Evolutionary conservation across 2,888 invertebrate genomes (phyloP).

Genomic region (Morinoia aosen): DNA sequence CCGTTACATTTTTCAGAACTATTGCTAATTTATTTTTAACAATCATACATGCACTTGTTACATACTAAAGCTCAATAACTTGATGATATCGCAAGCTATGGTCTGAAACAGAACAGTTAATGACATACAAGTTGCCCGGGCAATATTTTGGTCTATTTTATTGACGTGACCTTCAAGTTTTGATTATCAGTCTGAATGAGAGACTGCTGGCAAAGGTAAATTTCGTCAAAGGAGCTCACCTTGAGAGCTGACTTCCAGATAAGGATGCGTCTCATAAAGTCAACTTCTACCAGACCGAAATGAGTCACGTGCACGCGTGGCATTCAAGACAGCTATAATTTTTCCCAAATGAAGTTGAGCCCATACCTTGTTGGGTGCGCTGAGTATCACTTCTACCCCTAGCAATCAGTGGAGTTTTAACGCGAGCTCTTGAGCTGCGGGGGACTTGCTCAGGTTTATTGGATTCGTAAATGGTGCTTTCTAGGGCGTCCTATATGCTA

Average conservation of each 20-base stretch:
- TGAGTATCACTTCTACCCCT: not conserved
- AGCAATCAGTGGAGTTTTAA: not conserved
- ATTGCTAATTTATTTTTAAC: too few species aligned
- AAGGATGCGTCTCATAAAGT: not conserved
- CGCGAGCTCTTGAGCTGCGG: not conserved
- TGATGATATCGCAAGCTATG: too few species aligned
- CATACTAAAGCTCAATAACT: too few species aligned
- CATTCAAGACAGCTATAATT: not conserved
- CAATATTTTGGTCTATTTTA: too few species aligned
- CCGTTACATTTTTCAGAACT: too few species aligned
- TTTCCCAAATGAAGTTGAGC: not conserved
- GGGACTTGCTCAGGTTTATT: not conserved
- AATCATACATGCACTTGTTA: too few species aligned
- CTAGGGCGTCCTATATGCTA: not conserved
- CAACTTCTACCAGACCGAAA: not conserved
- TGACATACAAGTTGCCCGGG: too few species aligned
- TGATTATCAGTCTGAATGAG: too few species aligned
- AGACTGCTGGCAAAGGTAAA: too few species aligned
- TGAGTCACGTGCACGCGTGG: not conserved
- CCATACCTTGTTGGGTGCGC: not conserved
- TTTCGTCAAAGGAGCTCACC: not conserved
- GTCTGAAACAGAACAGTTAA: too few species aligned
- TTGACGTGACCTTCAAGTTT: too few species aligned
- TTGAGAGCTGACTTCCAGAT: not conserved
- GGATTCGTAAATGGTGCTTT: not conserved